phyloP scores from a whole-genome alignment of 2,797 vertebrate species.

The Eutrigla gurnardus region DNA sequence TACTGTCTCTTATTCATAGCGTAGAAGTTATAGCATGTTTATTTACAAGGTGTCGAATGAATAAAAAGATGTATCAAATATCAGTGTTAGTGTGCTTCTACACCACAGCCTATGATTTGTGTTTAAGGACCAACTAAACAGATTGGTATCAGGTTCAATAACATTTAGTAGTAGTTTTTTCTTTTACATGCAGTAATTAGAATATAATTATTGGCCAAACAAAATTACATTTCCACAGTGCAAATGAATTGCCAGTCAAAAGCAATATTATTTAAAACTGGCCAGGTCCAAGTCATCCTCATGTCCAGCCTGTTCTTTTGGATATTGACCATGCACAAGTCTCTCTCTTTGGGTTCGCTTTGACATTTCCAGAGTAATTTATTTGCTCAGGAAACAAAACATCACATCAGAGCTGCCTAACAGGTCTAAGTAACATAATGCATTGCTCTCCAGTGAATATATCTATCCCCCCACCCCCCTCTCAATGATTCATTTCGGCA shows the following conservation, averaged over 20 bases:
- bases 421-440: slow-evolving; percentile 62
- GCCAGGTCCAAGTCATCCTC: slow-evolving; percentile 28
- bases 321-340: slow-evolving; percentile 47
- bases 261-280: slow-evolving; percentile 31
- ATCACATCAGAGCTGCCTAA: slow-evolving; percentile 58
- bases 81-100: neutral
- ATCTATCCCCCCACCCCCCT: slow-evolving; percentile 43
- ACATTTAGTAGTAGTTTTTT: neutral
- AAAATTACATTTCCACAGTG: slow-evolving; percentile 7
- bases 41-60: neutral
- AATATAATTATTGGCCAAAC: slow-evolving; percentile 17
- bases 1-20: neutral
- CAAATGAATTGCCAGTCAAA: slow-evolving; percentile 48
- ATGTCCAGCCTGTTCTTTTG: slow-evolving; percentile 5
- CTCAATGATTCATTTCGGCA: slow-evolving; percentile 71
- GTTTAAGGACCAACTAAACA: slow-evolving; percentile 7
- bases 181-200: neutral
- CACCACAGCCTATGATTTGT: neutral
- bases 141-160: slow-evolving; percentile 1
- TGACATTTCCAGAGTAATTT: slow-evolving; percentile 50
- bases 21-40: neutral
- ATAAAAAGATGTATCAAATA: neutral
- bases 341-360: neutral
- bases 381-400: slow-evolving; percentile 58
- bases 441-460: slow-evolving; percentile 71